A percentile compares a stretch with the other conserved stretches of the same genome.
Evolutionary conservation across 2,888 invertebrate genomes (phyloP).

Genomic region (Drosophila pegasa): DNA sequence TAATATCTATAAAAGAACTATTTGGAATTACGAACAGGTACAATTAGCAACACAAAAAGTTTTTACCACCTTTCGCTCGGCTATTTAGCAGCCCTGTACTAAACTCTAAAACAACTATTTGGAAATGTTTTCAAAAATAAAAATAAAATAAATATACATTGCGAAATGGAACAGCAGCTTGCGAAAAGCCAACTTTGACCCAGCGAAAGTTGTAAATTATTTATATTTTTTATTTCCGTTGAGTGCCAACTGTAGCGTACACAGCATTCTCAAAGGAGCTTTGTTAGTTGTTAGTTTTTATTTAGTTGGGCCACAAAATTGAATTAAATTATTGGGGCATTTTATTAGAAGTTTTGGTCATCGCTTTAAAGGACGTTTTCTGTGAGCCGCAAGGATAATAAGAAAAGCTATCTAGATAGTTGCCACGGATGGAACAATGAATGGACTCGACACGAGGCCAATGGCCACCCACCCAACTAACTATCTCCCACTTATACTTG

Average conservation of each 20-base stretch:
- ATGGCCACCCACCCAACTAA: neutral
- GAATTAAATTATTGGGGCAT: constrained; percentile 72
- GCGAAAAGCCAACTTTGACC: constrained; percentile 3
- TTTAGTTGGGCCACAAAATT: constrained; percentile 44
- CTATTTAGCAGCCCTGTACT: neutral
- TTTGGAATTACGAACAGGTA: neutral
- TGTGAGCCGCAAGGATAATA: constrained; percentile 66
- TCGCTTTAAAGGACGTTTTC: constrained; percentile 49
- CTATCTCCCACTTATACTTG: neutral
- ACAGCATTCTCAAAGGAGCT: constrained; percentile 23
- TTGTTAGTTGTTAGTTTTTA: constrained; percentile 5
- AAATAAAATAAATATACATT: neutral
- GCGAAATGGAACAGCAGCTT: neutral
- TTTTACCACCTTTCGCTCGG: neutral
- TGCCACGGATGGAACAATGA: constrained; percentile 36
- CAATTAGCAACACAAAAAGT: constrained; percentile 4
- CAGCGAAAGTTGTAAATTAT: constrained; percentile 7
- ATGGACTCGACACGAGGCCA: constrained; percentile 5
- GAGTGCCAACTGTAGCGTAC: constrained; percentile 30
- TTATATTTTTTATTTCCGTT: constrained; percentile 11
- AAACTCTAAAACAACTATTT: constrained; percentile 6
- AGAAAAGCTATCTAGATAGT: constrained; percentile 70
- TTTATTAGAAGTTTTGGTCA: constrained; percentile 53
- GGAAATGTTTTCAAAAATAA: neutral
- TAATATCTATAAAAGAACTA: neutral